These are phyloP conservation scores for Chloroceryle amazona DNA, from an alignment of 2,797 vertebrate species.

Conservation along the genomic window DNA sequence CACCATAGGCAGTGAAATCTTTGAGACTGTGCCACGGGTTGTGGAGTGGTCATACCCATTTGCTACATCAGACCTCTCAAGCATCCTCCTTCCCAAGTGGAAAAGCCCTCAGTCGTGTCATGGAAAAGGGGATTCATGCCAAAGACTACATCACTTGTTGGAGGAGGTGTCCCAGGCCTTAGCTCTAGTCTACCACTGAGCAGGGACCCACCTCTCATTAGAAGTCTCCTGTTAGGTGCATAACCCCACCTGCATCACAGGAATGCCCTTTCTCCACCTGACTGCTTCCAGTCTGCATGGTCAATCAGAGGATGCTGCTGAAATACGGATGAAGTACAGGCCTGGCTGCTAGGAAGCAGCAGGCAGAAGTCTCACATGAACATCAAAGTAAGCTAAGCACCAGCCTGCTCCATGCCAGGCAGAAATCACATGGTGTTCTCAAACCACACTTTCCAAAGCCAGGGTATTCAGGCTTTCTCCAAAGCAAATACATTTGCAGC, in stretches of 20 bases:
- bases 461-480: neutral
- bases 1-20: neutral
- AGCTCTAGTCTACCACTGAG: neutral
- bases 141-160: rapidly evolving
- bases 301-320: neutral
- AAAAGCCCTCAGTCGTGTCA: neutral
- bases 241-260: neutral
- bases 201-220: neutral
- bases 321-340: neutral
- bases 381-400: neutral
- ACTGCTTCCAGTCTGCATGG: neutral
- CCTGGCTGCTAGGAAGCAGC: neutral
- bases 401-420: neutral
- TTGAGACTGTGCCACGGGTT: neutral
- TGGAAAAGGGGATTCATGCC: neutral
- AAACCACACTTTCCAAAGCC: neutral
- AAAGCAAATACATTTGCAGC: neutral
- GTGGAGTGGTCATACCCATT: neutral
- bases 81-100: neutral
- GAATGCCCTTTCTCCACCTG: neutral
- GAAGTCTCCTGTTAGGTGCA: neutral
- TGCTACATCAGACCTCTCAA: neutral
- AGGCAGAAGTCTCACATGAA: neutral
- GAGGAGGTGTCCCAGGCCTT: neutral
- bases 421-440: neutral